phyloP scores from a whole-genome alignment of 1,140 invertebrate species.

The Drosophila albomicans region DNA sequence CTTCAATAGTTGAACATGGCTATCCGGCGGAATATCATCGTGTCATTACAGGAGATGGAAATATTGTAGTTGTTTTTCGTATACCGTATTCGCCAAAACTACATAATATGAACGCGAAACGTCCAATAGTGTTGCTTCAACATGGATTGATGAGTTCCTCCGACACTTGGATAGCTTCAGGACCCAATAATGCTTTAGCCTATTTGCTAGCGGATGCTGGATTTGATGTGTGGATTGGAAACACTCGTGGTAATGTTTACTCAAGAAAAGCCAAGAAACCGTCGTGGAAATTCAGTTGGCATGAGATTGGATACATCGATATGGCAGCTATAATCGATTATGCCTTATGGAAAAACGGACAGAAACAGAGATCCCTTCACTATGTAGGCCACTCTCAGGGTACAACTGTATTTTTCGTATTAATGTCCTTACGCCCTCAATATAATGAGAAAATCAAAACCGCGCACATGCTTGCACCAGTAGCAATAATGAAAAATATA shows the following conservation, averaged over 20 bases:
- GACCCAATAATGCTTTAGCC: conserved; percentile 86
- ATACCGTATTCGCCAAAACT: conserved; percentile 84
- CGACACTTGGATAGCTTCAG: conserved; percentile 89
- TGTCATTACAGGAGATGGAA: conserved; percentile 85
- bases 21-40: conserved; percentile 87
- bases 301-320: conserved; percentile 90
- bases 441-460: conserved; percentile 87
- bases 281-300: conserved; percentile 85
- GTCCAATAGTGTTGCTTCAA: conserved; percentile 87
- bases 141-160: conserved; percentile 91
- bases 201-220: conserved; percentile 89
- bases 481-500: conserved; percentile 85
- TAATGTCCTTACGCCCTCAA: conserved; percentile 86
- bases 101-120: conserved; percentile 57
- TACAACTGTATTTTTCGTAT: conserved; percentile 86
- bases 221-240: conserved; percentile 89
- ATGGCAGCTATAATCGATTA: conserved; percentile 89
- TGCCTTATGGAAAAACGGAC: conserved; percentile 86
- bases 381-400: conserved; percentile 90
- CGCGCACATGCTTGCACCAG: conserved; percentile 87
- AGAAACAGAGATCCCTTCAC: conserved; percentile 85
- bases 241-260: conserved; percentile 74
- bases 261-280: not conserved
- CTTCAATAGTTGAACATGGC: conserved; percentile 36
- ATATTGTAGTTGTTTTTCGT: conserved; percentile 85